Conservation (phyloP, 1,140 invertebrate genomes). For the Drosophila willistoni region DNA sequence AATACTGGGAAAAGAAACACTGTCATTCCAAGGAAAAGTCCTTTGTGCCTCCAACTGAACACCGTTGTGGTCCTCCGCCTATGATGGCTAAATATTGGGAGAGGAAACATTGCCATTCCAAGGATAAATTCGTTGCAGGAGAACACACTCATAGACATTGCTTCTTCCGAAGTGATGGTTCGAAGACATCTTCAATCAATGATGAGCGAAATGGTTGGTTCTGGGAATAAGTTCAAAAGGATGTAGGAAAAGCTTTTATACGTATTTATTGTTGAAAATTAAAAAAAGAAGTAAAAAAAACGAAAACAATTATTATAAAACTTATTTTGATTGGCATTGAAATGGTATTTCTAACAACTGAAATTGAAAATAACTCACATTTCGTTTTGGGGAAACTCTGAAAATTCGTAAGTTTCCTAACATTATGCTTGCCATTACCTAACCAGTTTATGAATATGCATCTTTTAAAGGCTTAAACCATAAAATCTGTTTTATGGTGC, state of each 20-base stretch:
- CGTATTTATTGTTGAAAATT: background rate
- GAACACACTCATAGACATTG: background rate
- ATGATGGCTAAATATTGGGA: background rate
- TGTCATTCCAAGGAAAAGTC: no score
- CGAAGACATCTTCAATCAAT: background rate
- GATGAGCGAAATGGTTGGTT: background rate
- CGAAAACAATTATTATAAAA: no score
- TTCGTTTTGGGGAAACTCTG: no score
- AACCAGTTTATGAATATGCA: slow-evolving; percentile 10
- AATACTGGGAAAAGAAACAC: background rate
- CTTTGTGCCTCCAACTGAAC: no score
- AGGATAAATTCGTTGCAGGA: background rate
- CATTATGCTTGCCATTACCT: no score
- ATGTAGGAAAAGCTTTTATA: background rate
- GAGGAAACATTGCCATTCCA: background rate
- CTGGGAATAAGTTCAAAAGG: background rate
- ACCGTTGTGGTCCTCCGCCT: no score
- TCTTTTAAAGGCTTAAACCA: background rate
- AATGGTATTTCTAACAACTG: no score
- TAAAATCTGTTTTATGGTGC: slow-evolving; percentile 13
- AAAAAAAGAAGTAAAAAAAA: background rate
- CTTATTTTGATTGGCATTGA: no score
- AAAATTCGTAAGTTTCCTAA: no score
- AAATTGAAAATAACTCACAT: no score
- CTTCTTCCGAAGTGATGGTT: background rate